Conservation (phyloP, 2,888 invertebrate genomes). For the Ophion slaviceki region DNA sequence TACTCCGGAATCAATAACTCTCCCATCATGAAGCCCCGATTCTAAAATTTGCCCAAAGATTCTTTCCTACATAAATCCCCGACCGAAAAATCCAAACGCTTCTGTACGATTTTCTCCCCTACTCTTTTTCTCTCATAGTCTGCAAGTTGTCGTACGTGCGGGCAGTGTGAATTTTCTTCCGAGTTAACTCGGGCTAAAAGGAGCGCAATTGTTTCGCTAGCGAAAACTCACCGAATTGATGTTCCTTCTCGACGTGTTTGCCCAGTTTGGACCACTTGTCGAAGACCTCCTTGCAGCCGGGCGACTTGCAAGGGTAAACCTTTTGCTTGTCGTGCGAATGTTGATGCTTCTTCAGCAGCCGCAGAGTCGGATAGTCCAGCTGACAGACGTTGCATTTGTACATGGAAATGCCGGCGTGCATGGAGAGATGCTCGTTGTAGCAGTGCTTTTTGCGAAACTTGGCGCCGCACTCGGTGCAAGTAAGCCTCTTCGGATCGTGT, state of each 20-base stretch:
- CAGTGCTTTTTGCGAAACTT: constrained; percentile 86
- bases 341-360: constrained; percentile 85
- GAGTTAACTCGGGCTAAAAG: no score
- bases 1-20: no score
- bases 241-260: constrained; percentile 83
- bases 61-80: no score
- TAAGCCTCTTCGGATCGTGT: constrained; percentile 82
- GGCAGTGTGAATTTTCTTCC: background rate
- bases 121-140: no score
- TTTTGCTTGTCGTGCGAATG: constrained; percentile 79
- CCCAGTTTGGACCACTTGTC: constrained; percentile 84
- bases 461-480: constrained; percentile 84
- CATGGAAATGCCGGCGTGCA: constrained; percentile 83
- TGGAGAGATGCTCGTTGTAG: constrained; percentile 85
- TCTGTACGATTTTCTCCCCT: no score
- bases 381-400: constrained; percentile 85
- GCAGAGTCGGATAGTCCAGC: constrained; percentile 84
- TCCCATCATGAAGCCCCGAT: no score
- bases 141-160: no score
- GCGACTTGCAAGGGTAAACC: constrained; percentile 83
- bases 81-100: no score
- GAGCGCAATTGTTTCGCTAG: no score
- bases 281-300: constrained; percentile 84
- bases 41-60: no score
- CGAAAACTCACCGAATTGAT: constrained; percentile 77